Percentiles rank a stretch among this genome's conserved stretches.
Evolutionary conservation across 2,113 vertebrate species (phyloP).

Genomic region (Dicrurus megarhynchus): DNA sequence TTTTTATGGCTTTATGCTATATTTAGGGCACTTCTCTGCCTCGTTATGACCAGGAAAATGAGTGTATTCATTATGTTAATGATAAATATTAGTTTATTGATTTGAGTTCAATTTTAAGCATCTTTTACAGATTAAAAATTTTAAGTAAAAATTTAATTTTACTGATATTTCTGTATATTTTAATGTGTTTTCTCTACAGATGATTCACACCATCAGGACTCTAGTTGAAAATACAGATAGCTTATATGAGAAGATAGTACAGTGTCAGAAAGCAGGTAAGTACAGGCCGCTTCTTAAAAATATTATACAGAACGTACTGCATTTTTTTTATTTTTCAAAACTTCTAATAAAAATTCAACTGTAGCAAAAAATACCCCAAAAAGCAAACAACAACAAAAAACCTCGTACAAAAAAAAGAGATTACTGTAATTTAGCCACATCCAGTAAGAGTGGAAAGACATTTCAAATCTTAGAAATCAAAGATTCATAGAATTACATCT

Average conservation of each 20-base stretch:
- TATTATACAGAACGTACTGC: not conserved
- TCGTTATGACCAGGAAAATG: not conserved
- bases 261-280: conserved; percentile 89
- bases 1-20: not conserved
- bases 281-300: not conserved
- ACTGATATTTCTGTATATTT: not conserved
- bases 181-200: conserved; percentile 75
- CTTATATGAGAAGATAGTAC: conserved; percentile 88
- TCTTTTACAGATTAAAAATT: not conserved
- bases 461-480: not conserved
- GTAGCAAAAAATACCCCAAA: not conserved
- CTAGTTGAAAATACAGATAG: conserved; percentile 86
- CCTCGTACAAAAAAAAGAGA: not conserved
- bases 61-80: not conserved
- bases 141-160: not conserved
- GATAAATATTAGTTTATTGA: not conserved
- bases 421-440: not conserved
- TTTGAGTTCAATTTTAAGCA: not conserved
- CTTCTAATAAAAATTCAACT: not conserved
- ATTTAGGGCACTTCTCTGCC: not conserved
- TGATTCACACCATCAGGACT: conserved; percentile 90
- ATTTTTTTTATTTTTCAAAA: not conserved
- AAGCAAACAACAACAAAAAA: not conserved
- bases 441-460: not conserved
- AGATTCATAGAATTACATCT: not conserved